A percentile compares a stretch with the other conserved stretches of the same genome.
These are phyloP conservation scores for Aurelia sp. DNA, from an alignment of 30 jellyfish, hydroid and myxozoan species.

Conservation along the genomic window DNA sequence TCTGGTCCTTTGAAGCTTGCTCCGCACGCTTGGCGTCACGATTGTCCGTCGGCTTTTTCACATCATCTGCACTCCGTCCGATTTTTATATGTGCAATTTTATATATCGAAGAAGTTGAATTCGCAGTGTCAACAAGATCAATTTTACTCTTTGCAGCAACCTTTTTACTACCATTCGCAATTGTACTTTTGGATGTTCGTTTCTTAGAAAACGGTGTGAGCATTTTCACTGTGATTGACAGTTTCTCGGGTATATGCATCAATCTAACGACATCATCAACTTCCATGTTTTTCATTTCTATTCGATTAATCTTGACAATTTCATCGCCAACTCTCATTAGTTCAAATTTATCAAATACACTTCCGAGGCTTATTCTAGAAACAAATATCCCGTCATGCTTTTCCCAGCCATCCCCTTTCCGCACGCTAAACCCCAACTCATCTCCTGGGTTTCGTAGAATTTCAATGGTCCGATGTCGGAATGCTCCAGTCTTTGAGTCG, in stretches of 20 bases:
- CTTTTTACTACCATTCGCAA: constrained; percentile 49
- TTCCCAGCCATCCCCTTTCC: constrained; percentile 99
- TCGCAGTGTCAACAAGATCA: constrained; percentile 26
- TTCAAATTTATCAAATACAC: constrained; percentile 84
- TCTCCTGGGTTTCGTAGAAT: constrained; percentile 78
- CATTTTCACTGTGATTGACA: constrained; percentile 80
- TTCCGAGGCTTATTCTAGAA: constrained; percentile 86
- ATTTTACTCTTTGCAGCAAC: constrained; percentile 5
- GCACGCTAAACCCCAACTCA: constrained; percentile 89
- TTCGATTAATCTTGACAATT: constrained; percentile 79
- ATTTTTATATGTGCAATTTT: constrained; percentile 89
- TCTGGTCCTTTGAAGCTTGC: constrained; percentile 27
- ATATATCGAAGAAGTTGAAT: constrained; percentile 52
- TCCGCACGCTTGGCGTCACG: constrained; percentile 33
- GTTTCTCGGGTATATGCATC: constrained; percentile 89
- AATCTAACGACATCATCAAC: constrained; percentile 84
- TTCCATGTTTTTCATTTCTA: constrained; percentile 79
- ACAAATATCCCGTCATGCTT: constrained; percentile 81
- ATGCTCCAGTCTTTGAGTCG: constrained; percentile 88
- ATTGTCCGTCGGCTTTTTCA: constrained; percentile 16
- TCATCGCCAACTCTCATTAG: constrained; percentile 92
- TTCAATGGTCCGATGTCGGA: constrained; percentile 87
- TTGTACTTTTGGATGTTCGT: constrained; percentile 78
- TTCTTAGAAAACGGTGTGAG: constrained; percentile 92
- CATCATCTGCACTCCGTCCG: constrained; percentile 48